Evolutionary conservation across 1,140 invertebrate genomes (phyloP).

Genomic region (Papilio glaucus): DNA sequence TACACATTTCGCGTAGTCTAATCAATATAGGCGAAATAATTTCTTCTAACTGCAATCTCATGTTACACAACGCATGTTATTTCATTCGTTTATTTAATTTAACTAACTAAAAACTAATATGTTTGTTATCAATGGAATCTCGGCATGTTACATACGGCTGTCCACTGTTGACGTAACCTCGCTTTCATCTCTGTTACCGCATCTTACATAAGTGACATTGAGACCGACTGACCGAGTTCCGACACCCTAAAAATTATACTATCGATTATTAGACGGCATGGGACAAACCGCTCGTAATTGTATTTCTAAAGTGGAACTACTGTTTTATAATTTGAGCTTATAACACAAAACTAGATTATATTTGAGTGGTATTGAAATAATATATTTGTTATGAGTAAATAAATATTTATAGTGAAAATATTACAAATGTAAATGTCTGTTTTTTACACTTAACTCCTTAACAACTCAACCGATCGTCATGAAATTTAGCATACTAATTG

Average conservation of each 20-base stretch:
- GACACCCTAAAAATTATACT: conserved; percentile 33
- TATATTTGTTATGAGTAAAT: too few species aligned
- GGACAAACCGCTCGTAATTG: not conserved
- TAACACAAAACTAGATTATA: not conserved
- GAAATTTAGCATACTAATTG: too few species aligned
- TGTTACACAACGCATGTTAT: not conserved
- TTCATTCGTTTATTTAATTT: not conserved
- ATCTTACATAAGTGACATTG: conserved; percentile 63
- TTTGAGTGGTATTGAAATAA: not conserved
- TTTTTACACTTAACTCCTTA: too few species aligned
- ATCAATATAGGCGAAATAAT: too few species aligned
- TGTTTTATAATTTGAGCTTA: not conserved
- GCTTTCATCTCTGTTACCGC: conserved; percentile 55
- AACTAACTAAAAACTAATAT: not conserved
- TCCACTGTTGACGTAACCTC: conserved; percentile 48
- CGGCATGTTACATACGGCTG: conserved; percentile 32
- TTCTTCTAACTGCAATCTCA: too few species aligned
- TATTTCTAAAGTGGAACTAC: not conserved
- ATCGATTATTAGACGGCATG: not conserved
- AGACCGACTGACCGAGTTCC: conserved; percentile 57
- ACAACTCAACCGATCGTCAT: too few species aligned
- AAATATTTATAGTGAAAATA: too few species aligned
- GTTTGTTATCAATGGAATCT: conserved; percentile 19
- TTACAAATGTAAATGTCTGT: too few species aligned
- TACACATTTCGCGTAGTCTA: too few species aligned